Conservation (phyloP, 2,113 vertebrate genomes). For the Channa argus region DNA sequence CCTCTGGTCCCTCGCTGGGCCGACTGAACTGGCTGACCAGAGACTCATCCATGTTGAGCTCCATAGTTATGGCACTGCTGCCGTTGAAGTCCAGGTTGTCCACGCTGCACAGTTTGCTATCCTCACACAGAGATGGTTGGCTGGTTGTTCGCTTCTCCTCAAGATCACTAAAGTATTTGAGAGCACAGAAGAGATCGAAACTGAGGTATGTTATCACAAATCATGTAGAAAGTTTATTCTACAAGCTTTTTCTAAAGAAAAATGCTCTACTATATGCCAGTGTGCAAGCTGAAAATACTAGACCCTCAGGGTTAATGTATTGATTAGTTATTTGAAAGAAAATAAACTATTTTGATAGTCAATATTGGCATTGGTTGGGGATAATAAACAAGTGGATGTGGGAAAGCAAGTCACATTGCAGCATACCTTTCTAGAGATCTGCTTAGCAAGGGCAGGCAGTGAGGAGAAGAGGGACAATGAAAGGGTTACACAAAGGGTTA, state of each 20-base stretch:
- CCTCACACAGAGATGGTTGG: slow-evolving; percentile 88
- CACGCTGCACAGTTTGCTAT: slow-evolving; percentile 88
- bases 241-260: neutral
- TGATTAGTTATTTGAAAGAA: no score
- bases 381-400: slow-evolving; percentile 27
- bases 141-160: slow-evolving; percentile 92
- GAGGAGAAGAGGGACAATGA: slow-evolving; percentile 61
- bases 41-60: slow-evolving; percentile 91
- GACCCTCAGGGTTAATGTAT: neutral
- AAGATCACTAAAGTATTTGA: slow-evolving; percentile 82
- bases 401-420: slow-evolving; percentile 46
- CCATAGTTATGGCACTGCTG: slow-evolving; percentile 88
- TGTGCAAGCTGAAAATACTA: neutral
- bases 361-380: neutral
- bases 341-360: no score
- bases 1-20: slow-evolving; percentile 82
- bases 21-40: slow-evolving; percentile 92
- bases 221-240: neutral
- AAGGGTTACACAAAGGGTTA: slow-evolving; percentile 70
- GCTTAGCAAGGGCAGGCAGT: slow-evolving; percentile 79
- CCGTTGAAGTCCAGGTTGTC: slow-evolving; percentile 90
- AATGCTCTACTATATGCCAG: neutral
- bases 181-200: neutral
- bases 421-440: slow-evolving; percentile 97
- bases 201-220: neutral